Base-by-base conservation (phyloP, 2,888 invertebrate species). In the Heliconius ethilla region DNA sequence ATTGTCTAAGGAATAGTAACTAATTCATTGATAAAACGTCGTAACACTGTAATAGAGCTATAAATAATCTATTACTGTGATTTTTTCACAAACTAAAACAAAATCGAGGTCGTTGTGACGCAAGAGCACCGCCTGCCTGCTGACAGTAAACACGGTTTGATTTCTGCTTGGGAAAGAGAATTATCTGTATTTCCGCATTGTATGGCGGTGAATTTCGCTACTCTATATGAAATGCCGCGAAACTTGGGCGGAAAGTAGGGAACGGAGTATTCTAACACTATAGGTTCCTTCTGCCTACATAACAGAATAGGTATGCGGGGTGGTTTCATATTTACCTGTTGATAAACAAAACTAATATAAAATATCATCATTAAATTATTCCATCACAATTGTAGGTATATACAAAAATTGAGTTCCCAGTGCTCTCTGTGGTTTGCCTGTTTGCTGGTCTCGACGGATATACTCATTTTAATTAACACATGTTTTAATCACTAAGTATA, bases 381-480 rank as follows among this genome's bases (percentile, higher is more conserved):
- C 6, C 37, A 40, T 63, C 27, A 63, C 37, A 40, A 45, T 62
- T 22, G 11, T 63, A 74, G 22, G 65, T 74, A 37, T 27, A 25
- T n/a, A 70, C 55, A 29, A 55, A 62, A 27, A 65, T 72, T 62
- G 25, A 40, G 45, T 63, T 63, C 40, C 74, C 45, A 65, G 66
- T 80, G 66, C 65, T 73, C 51, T 76, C 62, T 91, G 91, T 86
- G 91, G 91, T 91, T 91, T 91, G 89, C 91, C 91, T 91, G 91
- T 90, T 91, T 89, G 65, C 40, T 65, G 40, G 27, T 45, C 5
- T 25, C 25, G 29, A 40, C 22, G 15, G 29, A 40, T 65, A 40
- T 45, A 9, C 25, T 13, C 27, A 59, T 59, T 59, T 65, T 63
- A 63, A 72, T 63, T 74, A 74, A 22, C 22, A 11, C 18, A 45